phyloP scores from a whole-genome alignment of 2,797 vertebrate species.

The Momotus momota region DNA sequence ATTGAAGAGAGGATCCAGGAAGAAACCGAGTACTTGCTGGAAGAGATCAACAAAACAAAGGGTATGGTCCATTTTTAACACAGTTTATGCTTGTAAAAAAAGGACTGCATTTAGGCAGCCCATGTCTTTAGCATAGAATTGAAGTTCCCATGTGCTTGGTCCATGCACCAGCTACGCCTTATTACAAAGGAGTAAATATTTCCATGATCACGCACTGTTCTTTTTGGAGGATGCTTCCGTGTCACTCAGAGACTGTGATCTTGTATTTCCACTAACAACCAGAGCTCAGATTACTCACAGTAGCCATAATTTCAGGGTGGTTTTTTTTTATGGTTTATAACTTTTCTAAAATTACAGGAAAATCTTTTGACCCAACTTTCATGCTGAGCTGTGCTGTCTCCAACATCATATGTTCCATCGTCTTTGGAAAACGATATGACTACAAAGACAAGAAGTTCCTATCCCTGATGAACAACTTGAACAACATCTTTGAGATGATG shows the following conservation, averaged over 20 bases:
- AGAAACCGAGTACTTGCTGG: conserved; percentile 52
- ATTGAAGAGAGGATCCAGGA: conserved; percentile 66
- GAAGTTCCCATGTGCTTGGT: neutral
- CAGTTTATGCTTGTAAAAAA: neutral
- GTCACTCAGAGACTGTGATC: neutral
- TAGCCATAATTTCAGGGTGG: neutral
- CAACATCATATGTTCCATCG: conserved; percentile 84
- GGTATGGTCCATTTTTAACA: neutral
- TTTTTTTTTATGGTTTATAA: neutral
- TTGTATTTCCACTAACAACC: neutral
- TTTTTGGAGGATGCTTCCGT: neutral
- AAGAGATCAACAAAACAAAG: conserved; percentile 54
- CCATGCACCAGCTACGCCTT: neutral
- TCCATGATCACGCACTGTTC: neutral
- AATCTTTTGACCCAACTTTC: conserved; percentile 84
- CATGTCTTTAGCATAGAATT: neutral
- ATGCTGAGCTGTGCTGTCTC: conserved; percentile 74
- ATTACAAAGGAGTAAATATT: neutral
- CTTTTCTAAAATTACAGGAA: conserved; percentile 63
- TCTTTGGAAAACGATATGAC: conserved; percentile 87
- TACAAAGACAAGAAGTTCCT: conserved; percentile 83
- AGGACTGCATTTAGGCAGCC: neutral
- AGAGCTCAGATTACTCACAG: neutral
- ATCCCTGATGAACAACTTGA: conserved; percentile 51
- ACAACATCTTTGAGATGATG: neutral